Evolutionary conservation across 2,797 vertebrate genomes (phyloP), one percentile per base, ranked within the genome.

Genomic region (Smutsia gigantea): DNA sequence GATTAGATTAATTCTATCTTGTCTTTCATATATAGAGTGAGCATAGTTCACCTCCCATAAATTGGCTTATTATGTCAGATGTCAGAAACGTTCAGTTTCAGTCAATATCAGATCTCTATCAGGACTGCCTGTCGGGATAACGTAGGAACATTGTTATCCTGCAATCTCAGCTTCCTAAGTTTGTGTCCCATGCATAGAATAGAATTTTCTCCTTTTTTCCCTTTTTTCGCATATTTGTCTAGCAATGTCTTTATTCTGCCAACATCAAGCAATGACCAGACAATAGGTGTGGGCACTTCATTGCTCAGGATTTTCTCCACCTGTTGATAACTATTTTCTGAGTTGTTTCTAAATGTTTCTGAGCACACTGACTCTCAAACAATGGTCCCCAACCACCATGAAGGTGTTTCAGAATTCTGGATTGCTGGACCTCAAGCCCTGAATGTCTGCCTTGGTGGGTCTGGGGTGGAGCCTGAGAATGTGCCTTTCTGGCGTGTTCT

Each of bases 351-450:
- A 27, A 81, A 23, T 11, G 7, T 37, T 88, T 57, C 4, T 69
- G 25, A 88, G 17, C 8, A 63, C 17, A 82, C 6, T 15, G 15
- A 51, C 53, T 78, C 8, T 4, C 18, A 49, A 68, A 66, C 7
- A 8, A 0, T 23, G 0, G 3, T 21, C 4, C 3, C 2, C 0
- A 15, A 0, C n/a, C 1, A 59, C 27, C n/a, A 4, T 51, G n/a
- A 74, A 2, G n/a, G 1, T 19, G 3, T 21, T 2, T 29, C 10
- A 59, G n/a, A 53, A 68, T 37, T 15, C 4, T 61, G 19, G 49
- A n/a, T n/a, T 39, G 19, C 29, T 27, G 21, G 27, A 34, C 7
- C 1, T 77, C 0, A 3, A 31, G 3, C 15, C 6, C 0, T 34
- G n/a, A 29, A 75, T 7, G 2, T 18, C 13, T 59, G 10, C 37